A percentile compares a stretch with the other conserved stretches of the same genome.
Conservation (phyloP, 1,140 invertebrate species). For the Cotesia glomerata region DNA sequence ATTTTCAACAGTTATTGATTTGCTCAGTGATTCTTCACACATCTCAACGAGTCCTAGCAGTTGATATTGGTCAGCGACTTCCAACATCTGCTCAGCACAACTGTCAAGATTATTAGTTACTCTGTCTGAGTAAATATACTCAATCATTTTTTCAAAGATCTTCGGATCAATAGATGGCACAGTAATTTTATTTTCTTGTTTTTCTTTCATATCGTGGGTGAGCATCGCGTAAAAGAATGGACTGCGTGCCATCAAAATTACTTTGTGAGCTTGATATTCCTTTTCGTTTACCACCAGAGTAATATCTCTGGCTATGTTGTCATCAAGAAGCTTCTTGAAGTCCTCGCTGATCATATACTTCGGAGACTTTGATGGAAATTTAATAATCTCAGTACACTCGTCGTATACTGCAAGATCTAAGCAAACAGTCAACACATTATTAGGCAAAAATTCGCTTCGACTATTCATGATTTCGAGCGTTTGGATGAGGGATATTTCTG, state of each 20-base stretch:
- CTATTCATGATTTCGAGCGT: too few species aligned
- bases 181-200: slow-evolving; percentile 94
- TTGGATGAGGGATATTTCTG: too few species aligned
- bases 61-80: slow-evolving; percentile 97
- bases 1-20: slow-evolving; percentile 93
- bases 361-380: too few species aligned
- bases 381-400: too few species aligned
- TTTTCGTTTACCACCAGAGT: slow-evolving; percentile 88
- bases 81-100: slow-evolving; percentile 96
- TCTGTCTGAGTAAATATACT: slow-evolving; percentile 98
- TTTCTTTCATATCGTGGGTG: slow-evolving; percentile 98
- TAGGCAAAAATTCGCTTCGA: too few species aligned
- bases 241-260: slow-evolving; percentile 79
- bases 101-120: slow-evolving; percentile 94
- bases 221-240: slow-evolving; percentile 95
- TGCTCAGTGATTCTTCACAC: slow-evolving; percentile 97
- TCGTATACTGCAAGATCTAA: too few species aligned
- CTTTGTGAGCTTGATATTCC: slow-evolving; percentile 97
- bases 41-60: slow-evolving; percentile 97
- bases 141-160: slow-evolving; percentile 94
- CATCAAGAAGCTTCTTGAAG: slow-evolving; percentile 90
- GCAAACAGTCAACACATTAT: too few species aligned
- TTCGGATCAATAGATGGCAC: slow-evolving; percentile 97
- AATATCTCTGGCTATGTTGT: slow-evolving; percentile 95
- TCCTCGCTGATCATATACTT: slow-evolving; percentile 78